Conservation (phyloP, 2,888 invertebrate species). For the Fragum sueziense region DNA sequence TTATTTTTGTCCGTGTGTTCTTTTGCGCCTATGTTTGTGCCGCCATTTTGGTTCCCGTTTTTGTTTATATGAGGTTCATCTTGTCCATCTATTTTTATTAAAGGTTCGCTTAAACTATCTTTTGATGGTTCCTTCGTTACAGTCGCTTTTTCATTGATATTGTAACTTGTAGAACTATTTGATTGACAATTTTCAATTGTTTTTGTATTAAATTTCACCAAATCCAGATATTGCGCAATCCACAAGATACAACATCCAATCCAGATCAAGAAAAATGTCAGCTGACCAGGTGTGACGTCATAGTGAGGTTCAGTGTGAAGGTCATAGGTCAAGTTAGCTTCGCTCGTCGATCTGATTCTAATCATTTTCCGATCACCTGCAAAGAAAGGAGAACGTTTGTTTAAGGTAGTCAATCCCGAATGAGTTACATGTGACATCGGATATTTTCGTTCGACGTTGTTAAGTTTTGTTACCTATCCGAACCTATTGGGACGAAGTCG, state of each 20-base stretch:
- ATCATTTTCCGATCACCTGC: constrained; percentile 3
- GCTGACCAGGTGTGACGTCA: constrained; percentile 58
- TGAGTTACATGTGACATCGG: too few species aligned
- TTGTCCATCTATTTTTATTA: not conserved
- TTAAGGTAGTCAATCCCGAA: too few species aligned
- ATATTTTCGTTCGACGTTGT: too few species aligned
- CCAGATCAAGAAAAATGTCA: constrained; percentile 57
- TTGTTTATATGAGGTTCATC: not conserved
- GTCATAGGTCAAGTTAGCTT: constrained; percentile 31
- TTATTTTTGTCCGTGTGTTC: not conserved
- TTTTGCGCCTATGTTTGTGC: not conserved
- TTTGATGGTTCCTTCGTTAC: not conserved
- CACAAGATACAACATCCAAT: constrained; percentile 32
- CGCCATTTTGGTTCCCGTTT: not conserved
- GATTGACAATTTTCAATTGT: too few species aligned
- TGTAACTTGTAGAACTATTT: too few species aligned
- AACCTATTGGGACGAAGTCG: too few species aligned
- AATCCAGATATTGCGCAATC: constrained; percentile 24
- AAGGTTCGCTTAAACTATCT: not conserved
- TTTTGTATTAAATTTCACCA: not conserved
- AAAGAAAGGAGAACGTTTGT: too few species aligned
- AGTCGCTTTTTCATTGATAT: too few species aligned
- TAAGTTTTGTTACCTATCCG: too few species aligned
- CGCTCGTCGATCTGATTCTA: not conserved
- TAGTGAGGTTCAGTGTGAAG: constrained; percentile 56